Conservation (phyloP, 1,140 invertebrate species). For the Microplitis mediator region DNA sequence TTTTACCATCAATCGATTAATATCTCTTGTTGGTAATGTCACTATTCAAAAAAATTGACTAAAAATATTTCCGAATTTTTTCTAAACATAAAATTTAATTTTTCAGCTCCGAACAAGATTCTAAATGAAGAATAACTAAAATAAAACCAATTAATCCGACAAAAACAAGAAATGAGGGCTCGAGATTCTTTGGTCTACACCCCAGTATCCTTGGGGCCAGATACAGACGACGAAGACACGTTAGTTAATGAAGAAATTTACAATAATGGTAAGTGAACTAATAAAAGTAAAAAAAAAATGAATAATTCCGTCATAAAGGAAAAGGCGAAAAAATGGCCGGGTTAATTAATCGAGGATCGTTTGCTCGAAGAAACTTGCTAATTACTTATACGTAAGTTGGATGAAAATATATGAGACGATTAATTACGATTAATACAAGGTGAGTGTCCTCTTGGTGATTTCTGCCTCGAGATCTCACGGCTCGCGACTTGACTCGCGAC, state of each 20-base stretch:
- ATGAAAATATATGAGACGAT: background rate
- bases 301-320: background rate
- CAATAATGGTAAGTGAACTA: conserved; percentile 54
- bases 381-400: background rate
- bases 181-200: conserved; percentile 59
- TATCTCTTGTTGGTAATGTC: no score
- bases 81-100: background rate
- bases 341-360: background rate
- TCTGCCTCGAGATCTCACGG: conserved; percentile 20
- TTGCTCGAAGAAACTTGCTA: background rate
- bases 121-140: background rate
- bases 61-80: background rate
- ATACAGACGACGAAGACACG: conserved; percentile 60
- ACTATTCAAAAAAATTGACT: background rate
- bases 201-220: conserved; percentile 58
- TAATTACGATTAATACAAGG: background rate
- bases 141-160: background rate
- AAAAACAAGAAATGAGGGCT: conserved; percentile 47
- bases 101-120: background rate
- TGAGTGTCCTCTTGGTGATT: conserved; percentile 19
- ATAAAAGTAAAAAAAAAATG: background rate
- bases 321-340: background rate
- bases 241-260: conserved; percentile 59
- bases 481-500: background rate
- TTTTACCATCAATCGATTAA: no score